These are phyloP conservation scores for Ectropis grisescens DNA, from an alignment of 1,140 invertebrate species.

Conservation along the genomic window DNA sequence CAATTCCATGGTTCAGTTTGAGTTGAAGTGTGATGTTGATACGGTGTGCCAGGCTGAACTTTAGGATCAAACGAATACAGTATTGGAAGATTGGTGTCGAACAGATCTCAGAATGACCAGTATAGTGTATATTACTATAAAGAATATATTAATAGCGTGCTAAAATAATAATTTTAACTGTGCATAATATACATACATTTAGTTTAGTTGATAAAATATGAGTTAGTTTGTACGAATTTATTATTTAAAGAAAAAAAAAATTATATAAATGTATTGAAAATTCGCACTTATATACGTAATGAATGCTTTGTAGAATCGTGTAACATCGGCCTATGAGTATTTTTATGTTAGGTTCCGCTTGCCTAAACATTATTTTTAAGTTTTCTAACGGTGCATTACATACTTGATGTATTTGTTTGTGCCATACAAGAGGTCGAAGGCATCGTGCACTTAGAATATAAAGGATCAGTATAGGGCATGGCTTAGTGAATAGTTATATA, in stretches of 20 bases:
- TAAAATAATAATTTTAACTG: conserved; percentile 30
- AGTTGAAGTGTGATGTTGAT: no score
- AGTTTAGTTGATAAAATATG: conserved; percentile 25
- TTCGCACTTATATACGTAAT: conserved; percentile 40
- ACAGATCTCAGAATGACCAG: conserved; percentile 62
- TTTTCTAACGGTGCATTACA: no score
- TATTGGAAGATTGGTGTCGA: conserved; percentile 35
- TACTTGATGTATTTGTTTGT: conserved; percentile 14
- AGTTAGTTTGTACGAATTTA: conserved; percentile 49
- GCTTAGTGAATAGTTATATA: no score
- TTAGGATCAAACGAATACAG: no score
- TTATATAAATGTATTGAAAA: conserved; percentile 14
- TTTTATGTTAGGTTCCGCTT: conserved; percentile 20
- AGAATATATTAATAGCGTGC: conserved; percentile 24
- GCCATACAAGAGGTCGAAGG: conserved; percentile 25
- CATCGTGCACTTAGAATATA: conserved; percentile 15
- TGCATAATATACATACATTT: conserved; percentile 27
- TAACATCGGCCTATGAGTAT: conserved; percentile 26
- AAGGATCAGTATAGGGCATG: no score
- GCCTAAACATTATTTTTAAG: conserved; percentile 20
- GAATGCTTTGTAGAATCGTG: conserved; percentile 23
- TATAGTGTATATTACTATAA: conserved; percentile 49
- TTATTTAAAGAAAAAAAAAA: conserved; percentile 26
- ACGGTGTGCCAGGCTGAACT: no score
- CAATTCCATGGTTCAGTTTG: no score